phyloP scores from a whole-genome alignment of 2,797 vertebrate genomes.

The Melopsittacus undulatus region DNA sequence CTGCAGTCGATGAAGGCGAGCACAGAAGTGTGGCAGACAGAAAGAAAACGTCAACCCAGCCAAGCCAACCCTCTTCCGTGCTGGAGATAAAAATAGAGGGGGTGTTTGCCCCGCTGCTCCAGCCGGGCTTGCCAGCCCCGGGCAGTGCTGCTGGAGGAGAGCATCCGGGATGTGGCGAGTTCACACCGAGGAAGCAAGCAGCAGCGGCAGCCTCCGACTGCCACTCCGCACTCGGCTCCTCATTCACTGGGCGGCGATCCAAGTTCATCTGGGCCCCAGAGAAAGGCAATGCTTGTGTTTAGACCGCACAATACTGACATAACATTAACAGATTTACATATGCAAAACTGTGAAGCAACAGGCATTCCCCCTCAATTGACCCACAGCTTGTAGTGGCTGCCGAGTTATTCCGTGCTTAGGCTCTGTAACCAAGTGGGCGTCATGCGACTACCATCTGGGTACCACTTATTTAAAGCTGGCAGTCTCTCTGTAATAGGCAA shows the following conservation, averaged over 20 bases:
- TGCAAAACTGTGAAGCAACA: conserved; percentile 88
- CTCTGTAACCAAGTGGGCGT: conserved; percentile 92
- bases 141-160: conserved; percentile 14
- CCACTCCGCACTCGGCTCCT: conserved; percentile 73
- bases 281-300: conserved; percentile 84
- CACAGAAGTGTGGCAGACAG: conserved; percentile 76
- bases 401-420: conserved; percentile 87
- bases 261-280: conserved; percentile 85
- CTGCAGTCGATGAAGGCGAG: conserved; percentile 77
- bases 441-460: conserved; percentile 95
- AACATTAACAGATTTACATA: conserved; percentile 89
- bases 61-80: conserved; percentile 69
- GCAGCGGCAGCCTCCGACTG: conserved; percentile 71
- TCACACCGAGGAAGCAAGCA: conserved; percentile 64
- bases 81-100: conserved; percentile 75
- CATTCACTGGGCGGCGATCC: conserved; percentile 83
- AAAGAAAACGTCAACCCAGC: conserved; percentile 64
- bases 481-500: conserved; percentile 89
- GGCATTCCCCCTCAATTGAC: conserved; percentile 88
- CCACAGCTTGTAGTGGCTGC: conserved; percentile 88
- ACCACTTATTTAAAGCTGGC: conserved; percentile 98
- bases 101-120: conserved; percentile 57
- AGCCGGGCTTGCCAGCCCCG: conserved; percentile 55
- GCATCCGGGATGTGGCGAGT: conserved; percentile 69
- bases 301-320: conserved; percentile 84